These are phyloP conservation scores for Zaprionus nigranus DNA, from an alignment of 1,140 invertebrate species.

Conservation along the genomic window DNA sequence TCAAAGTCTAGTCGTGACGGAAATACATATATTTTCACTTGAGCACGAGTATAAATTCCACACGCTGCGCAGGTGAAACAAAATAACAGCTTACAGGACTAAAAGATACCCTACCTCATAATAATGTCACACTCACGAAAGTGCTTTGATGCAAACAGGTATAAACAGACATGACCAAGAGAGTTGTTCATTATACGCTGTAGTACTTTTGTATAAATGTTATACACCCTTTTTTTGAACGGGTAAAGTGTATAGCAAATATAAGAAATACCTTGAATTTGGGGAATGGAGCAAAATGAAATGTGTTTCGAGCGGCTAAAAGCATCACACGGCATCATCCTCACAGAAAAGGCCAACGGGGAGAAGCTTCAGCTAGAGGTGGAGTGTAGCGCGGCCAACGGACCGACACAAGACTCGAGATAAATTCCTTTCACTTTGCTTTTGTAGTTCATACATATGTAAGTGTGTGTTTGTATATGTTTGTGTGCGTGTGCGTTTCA, in stretches of 20 bases:
- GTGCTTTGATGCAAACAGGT: too few relatives aligned
- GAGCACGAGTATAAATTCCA: slow-evolving; percentile 16
- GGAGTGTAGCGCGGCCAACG: not conserved
- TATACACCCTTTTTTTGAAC: not conserved
- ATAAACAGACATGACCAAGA: too few relatives aligned
- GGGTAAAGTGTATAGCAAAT: slow-evolving; percentile 1
- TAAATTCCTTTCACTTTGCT: slow-evolving; percentile 33
- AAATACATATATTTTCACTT: slow-evolving; percentile 15
- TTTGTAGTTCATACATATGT: slow-evolving; percentile 11
- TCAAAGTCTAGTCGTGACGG: slow-evolving; percentile 21
- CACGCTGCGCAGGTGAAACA: not conserved
- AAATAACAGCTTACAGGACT: not conserved
- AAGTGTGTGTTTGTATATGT: not conserved
- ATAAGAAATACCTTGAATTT: slow-evolving; percentile 23
- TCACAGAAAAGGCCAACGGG: not conserved
- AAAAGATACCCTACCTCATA: not conserved
- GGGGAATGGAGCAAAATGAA: not conserved
- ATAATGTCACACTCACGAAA: too few relatives aligned
- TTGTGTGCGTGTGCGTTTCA: not conserved
- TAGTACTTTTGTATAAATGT: not conserved
- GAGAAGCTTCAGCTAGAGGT: not conserved
- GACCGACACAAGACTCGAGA: slow-evolving; percentile 2
- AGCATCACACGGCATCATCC: slow-evolving; percentile 7
- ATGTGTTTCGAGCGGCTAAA: slow-evolving; percentile 32
- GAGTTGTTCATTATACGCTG: too few relatives aligned